These are phyloP conservation scores for Scomber scombrus DNA, from an alignment of 2,113 vertebrate genomes.

Conservation along the genomic window DNA sequence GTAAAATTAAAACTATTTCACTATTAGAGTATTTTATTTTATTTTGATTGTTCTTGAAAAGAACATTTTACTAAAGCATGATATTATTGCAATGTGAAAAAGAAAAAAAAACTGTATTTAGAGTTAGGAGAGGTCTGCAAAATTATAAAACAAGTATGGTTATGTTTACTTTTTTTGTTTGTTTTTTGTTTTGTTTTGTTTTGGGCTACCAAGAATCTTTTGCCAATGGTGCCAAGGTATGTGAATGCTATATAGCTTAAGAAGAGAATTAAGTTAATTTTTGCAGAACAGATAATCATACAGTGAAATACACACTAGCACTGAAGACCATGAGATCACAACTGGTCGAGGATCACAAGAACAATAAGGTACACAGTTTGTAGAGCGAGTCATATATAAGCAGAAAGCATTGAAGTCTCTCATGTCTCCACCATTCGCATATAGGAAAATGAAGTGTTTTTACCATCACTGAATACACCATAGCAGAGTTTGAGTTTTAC, in stretches of 20 bases:
- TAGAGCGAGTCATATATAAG: constrained; percentile 62
- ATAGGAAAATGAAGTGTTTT: constrained; percentile 59
- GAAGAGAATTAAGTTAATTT: constrained; percentile 90
- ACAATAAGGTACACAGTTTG: constrained; percentile 72
- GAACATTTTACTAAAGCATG: constrained; percentile 99
- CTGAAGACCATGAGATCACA: constrained; percentile 90
- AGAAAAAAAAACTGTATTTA: constrained; percentile 95
- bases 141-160: constrained; percentile 92
- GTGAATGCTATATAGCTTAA: constrained; percentile 98
- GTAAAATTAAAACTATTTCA: constrained; percentile 99
- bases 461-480: constrained; percentile 50
- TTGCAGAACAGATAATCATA: constrained; percentile 98
- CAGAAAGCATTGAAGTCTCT: constrained; percentile 67
- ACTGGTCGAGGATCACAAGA: constrained; percentile 82
- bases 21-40: constrained; percentile 99
- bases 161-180: constrained; percentile 90
- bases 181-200: constrained; percentile 70
- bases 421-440: constrained; percentile 60
- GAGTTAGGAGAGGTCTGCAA: constrained; percentile 96
- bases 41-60: constrained; percentile 99
- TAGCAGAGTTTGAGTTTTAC: constrained; percentile 41
- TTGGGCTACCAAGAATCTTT: constrained; percentile 95
- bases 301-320: constrained; percentile 87
- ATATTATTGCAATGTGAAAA: constrained; percentile 95
- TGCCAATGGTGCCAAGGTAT: constrained; percentile 99